Evolutionary conservation across 2,797 vertebrate species (phyloP).

Genomic region (Sylvilagus floridanus): DNA sequence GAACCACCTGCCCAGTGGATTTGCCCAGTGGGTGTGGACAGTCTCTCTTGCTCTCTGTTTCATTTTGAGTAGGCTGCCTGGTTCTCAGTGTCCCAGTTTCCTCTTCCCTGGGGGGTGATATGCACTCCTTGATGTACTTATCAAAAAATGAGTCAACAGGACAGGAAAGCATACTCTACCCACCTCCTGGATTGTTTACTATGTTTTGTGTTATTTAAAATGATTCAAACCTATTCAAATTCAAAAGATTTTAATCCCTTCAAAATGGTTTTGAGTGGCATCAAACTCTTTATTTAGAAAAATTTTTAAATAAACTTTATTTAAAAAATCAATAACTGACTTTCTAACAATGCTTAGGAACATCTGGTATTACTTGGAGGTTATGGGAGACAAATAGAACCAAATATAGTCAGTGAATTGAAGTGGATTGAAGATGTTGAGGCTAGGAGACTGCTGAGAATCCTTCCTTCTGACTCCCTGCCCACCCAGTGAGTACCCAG

Average conservation of each 20-base stretch:
- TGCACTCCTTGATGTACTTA: neutral
- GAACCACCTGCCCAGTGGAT: neutral
- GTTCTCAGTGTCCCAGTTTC: neutral
- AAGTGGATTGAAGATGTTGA: neutral
- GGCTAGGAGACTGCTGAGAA: neutral
- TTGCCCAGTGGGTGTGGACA: neutral
- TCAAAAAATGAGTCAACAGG: neutral
- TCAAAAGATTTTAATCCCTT: conserved; percentile 17
- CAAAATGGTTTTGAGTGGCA: neutral
- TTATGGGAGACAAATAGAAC: neutral
- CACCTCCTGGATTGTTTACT: neutral
- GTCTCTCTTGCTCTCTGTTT: neutral
- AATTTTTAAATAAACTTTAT: neutral
- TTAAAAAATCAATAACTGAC: neutral
- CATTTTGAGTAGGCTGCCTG: neutral
- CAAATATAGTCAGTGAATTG: neutral
- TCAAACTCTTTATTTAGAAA: neutral
- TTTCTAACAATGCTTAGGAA: neutral
- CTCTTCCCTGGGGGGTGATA: neutral
- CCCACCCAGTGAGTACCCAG: neutral
- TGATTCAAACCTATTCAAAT: neutral
- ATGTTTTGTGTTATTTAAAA: neutral
- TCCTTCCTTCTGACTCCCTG: neutral
- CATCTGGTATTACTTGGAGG: neutral
- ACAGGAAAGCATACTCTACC: neutral